These are phyloP conservation scores for Apaloderma vittatum DNA, from an alignment of 2,113 vertebrate genomes.

Conservation along the genomic window DNA sequence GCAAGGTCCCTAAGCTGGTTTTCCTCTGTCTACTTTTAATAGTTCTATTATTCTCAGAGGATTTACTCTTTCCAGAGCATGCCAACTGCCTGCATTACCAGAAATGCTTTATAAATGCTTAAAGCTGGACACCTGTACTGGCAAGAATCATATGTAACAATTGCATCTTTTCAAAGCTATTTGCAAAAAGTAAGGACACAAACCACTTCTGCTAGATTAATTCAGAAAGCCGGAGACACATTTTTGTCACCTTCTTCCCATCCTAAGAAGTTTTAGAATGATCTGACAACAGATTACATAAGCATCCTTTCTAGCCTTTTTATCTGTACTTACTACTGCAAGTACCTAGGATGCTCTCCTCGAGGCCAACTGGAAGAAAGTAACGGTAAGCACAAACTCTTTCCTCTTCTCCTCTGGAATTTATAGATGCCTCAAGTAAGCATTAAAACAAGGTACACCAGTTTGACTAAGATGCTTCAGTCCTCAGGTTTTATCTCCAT, in stretches of 20 bases:
- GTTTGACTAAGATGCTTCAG: not conserved
- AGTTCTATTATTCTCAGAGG: not conserved
- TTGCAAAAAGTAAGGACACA: not conserved
- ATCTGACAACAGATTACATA: not conserved
- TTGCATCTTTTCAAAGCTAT: not conserved
- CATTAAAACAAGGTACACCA: not conserved
- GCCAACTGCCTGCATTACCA: not conserved
- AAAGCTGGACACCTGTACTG: not conserved
- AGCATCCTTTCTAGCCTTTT: not conserved
- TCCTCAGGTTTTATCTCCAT: not conserved
- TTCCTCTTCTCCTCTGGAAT: not conserved
- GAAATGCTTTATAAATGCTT: not conserved
- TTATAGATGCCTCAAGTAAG: not conserved
- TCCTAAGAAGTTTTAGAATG: not conserved
- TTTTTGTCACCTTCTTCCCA: not conserved
- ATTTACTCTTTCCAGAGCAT: not conserved
- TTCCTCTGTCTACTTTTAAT: not conserved
- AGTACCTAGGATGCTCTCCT: not conserved
- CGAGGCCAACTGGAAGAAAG: not conserved
- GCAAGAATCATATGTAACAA: not conserved
- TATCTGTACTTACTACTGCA: not conserved
- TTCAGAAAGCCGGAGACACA: not conserved
- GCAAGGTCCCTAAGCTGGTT: not conserved
- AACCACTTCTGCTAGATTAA: not conserved
- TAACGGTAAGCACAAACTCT: not conserved